These are phyloP conservation scores for Lycophotia porphyrea DNA, from an alignment of 2,888 invertebrate genomes.

Conservation along the genomic window DNA sequence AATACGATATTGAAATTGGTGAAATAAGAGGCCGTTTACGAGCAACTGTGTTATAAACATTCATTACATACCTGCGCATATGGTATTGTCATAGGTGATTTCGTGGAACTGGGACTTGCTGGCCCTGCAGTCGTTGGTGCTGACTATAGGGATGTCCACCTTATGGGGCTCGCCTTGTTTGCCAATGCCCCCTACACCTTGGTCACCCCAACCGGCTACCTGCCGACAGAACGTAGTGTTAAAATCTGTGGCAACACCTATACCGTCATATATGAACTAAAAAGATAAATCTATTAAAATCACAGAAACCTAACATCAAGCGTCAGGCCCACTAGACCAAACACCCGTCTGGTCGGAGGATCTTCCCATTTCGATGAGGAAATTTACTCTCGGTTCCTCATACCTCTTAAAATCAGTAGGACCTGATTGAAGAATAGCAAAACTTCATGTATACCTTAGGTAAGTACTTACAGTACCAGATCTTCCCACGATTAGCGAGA, in stretches of 20 bases:
- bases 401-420: neutral
- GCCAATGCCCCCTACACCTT: constrained; percentile 83
- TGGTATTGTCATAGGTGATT: constrained; percentile 88
- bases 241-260: neutral
- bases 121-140: constrained; percentile 89
- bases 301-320: neutral
- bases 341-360: neutral
- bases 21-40: too few species aligned
- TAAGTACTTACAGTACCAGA: constrained; percentile 82
- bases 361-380: neutral
- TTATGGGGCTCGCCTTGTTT: constrained; percentile 88
- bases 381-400: neutral
- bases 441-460: neutral
- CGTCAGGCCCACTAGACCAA: neutral
- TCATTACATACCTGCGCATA: constrained; percentile 90
- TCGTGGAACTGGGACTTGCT: constrained; percentile 86
- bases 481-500: constrained; percentile 79
- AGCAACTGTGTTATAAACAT: too few species aligned
- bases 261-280: neutral
- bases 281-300: neutral
- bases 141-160: constrained; percentile 89
- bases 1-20: too few species aligned
- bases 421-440: neutral
- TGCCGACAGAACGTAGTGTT: constrained; percentile 54
- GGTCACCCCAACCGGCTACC: constrained; percentile 91